These are phyloP conservation scores for Parthenolecanium corni DNA, from an alignment of 2,888 invertebrate species.

Conservation along the genomic window DNA sequence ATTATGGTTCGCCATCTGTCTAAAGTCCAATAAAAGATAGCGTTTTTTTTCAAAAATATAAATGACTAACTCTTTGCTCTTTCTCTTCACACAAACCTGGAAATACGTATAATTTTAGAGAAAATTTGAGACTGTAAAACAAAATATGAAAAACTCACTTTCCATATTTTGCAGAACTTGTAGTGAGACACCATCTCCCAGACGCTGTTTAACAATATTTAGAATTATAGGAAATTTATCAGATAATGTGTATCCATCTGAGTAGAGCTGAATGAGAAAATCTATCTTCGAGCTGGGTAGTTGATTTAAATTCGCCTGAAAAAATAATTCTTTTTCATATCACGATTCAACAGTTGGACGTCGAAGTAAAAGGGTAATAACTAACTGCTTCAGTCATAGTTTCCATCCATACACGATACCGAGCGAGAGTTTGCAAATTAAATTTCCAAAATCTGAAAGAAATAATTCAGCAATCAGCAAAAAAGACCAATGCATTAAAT, in stretches of 20 bases:
- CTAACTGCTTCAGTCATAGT: constrained; percentile 31
- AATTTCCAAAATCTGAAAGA: constrained; percentile 70
- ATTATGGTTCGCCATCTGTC: too few species aligned
- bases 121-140: not conserved
- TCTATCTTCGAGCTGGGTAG: constrained; percentile 32
- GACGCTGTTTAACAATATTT: not conserved
- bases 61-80: too few species aligned
- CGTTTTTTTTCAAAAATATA: too few species aligned
- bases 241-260: constrained; percentile 35
- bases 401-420: constrained; percentile 60
- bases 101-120: too few species aligned
- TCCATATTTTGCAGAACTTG: constrained; percentile 8
- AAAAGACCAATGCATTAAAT: not conserved
- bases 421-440: constrained; percentile 66
- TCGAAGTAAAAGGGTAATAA: not conserved
- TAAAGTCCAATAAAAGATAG: too few species aligned
- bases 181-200: not conserved
- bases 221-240: constrained; percentile 3
- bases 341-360: not conserved
- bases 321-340: constrained; percentile 14
- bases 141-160: constrained; percentile 6
- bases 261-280: constrained; percentile 40
- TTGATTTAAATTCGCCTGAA: constrained; percentile 7
- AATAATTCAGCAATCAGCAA: constrained; percentile 8
- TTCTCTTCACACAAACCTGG: too few species aligned